These are phyloP conservation scores for Azemiops feae DNA, from an alignment of 2,113 vertebrate genomes.

Conservation along the genomic window DNA sequence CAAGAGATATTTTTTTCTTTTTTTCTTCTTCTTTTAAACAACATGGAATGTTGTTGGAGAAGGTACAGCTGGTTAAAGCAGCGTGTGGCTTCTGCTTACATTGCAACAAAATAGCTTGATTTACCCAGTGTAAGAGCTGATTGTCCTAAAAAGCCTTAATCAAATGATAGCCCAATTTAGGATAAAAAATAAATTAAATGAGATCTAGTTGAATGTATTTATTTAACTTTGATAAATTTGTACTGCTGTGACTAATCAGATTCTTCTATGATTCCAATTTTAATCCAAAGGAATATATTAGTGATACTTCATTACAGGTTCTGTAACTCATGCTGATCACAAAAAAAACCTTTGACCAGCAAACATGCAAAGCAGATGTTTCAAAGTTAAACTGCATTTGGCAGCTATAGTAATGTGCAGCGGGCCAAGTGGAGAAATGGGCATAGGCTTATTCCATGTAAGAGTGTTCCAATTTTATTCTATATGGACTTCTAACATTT, in stretches of 20 bases:
- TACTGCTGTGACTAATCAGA: neutral
- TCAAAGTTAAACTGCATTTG: neutral
- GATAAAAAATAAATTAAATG: neutral
- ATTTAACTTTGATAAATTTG: neutral
- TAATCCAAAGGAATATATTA: neutral
- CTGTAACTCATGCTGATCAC: neutral
- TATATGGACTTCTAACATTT: neutral
- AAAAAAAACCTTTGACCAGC: neutral
- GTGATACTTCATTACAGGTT: neutral
- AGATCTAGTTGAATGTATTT: neutral
- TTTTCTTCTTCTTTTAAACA: slow-evolving; percentile 1
- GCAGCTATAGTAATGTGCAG: neutral
- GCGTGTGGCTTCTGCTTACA: neutral
- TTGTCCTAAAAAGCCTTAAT: neutral
- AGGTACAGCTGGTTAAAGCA: neutral
- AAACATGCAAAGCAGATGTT: neutral
- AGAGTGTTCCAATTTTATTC: neutral
- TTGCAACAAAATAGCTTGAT: neutral
- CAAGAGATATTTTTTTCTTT: slow-evolving; percentile 26
- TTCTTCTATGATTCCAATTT: neutral
- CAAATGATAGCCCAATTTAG: neutral
- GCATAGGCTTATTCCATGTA: neutral
- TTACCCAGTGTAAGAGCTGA: neutral
- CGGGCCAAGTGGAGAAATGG: neutral
- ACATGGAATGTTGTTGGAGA: neutral